Evolutionary conservation across 2,797 vertebrate genomes (phyloP).

Genomic region (Gorsachius magnificus): DNA sequence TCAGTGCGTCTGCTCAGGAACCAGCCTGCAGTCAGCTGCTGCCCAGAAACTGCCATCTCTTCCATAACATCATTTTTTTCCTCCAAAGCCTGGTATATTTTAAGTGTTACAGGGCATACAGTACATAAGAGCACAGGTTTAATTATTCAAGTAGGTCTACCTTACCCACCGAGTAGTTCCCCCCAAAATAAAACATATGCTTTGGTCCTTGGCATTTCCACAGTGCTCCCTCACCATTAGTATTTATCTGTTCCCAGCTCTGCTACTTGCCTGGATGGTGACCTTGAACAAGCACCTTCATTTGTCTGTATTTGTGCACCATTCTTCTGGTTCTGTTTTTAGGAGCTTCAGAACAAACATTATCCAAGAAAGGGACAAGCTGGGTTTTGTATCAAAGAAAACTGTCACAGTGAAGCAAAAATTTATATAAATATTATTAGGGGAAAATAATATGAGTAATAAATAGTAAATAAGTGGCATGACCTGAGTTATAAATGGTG

Average conservation of each 20-base stretch:
- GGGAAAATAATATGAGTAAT: background rate
- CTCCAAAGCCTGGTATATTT: background rate
- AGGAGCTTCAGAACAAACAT: background rate
- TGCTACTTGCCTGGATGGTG: background rate
- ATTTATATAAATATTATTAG: background rate
- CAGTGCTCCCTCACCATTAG: background rate
- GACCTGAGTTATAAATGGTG: conserved; percentile 7
- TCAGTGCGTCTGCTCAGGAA: background rate
- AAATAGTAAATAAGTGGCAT: background rate
- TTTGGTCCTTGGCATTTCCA: background rate
- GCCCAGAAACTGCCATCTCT: background rate
- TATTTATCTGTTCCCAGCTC: background rate
- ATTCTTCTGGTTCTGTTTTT: background rate
- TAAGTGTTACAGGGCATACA: background rate
- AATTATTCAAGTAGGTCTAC: background rate
- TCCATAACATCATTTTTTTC: background rate
- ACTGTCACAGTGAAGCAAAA: background rate
- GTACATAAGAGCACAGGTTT: background rate
- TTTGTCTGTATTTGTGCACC: background rate
- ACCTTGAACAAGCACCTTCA: background rate
- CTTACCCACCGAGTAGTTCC: background rate
- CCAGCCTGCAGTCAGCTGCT: background rate
- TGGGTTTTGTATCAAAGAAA: background rate
- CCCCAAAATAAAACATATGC: background rate
- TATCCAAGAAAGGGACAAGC: background rate